Evolutionary conservation across 2,797 vertebrate species (phyloP), one percentile per base, ranked within the genome.

Genomic region (Otolemur crassicaudatus): DNA sequence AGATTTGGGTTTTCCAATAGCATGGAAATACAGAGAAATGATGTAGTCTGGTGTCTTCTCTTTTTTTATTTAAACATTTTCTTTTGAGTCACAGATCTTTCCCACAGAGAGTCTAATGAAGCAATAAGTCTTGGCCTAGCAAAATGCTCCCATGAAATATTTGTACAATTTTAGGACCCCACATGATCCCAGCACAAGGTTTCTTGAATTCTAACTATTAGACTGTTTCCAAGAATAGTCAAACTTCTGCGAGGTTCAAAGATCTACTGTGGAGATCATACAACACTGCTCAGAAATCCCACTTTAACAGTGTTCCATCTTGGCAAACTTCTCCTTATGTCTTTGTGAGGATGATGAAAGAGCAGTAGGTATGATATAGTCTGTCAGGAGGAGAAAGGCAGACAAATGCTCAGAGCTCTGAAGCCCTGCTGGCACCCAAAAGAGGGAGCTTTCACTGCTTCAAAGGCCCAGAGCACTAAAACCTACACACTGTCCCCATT

Each of bases 201-300:
- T 87, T 34, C 27, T 27, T 90, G 70, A 89, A 65, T 80, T 81
- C 72, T 34, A 88, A 90, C 82, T 82, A 79, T 77, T 60, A n/a
- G 37, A 87, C 88, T 3, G n/a, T 8, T 4, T 16, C 11, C 5
- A 43, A 29, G 23, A 94, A 60, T 6, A 73, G 76, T 76, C 27
- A 87, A 49, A 61, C 82, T 65, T 94, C 70, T 92, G 31, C 27
- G 31, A 91, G n/a, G 37, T 73, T 95, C 82, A 94, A 93, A 87
- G 75, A 89, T 70, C 53, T 80, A 67, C 31, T 72, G 34, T 82
- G 87, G 87, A 87, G 67, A 94, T 56, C 37, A 76, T 49, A 16
- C 25, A 83, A 83, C 70, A 75, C 2, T 60, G 37, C 37, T 95
- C 63, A 92, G 85, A 84, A 88, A 89, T 75, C n/a, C 37, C 76